Evolutionary conservation across 1,140 invertebrate genomes (phyloP).

Genomic region (Dinoponera quadriceps): DNA sequence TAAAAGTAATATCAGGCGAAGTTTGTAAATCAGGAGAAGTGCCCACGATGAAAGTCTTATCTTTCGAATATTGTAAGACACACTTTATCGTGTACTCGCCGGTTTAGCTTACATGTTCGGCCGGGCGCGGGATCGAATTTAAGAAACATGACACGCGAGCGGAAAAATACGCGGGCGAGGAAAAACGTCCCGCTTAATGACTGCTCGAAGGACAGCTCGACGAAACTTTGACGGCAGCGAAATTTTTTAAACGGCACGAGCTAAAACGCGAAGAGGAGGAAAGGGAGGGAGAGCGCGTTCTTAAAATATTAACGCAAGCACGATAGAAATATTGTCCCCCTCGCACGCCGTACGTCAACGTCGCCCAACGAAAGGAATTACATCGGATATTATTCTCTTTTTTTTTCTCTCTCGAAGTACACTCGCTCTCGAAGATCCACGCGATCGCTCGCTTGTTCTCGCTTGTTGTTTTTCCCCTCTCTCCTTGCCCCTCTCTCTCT

Average conservation of each 20-base stretch:
- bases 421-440: conserved; percentile 1
- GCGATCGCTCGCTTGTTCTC: neutral
- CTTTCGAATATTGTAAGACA: neutral
- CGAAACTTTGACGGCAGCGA: neutral
- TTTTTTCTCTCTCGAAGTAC: neutral
- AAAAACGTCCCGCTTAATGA: conserved; percentile 18
- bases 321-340: conserved; percentile 11
- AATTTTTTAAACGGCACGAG: neutral
- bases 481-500: neutral
- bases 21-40: neutral
- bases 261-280: too few relatives aligned
- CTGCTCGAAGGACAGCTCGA: neutral
- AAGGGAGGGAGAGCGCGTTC: neutral
- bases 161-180: neutral
- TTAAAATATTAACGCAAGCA: conserved; percentile 31
- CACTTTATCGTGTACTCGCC: neutral
- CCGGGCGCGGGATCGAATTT: neutral
- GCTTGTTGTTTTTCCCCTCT: neutral
- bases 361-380: conserved; percentile 18
- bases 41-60: neutral
- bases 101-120: neutral
- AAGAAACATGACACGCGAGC: neutral
- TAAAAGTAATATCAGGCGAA: neutral
- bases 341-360: conserved; percentile 11
- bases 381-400: conserved; percentile 31